A percentile compares a stretch with the other conserved stretches of the same genome.
Conservation (phyloP, 2,888 invertebrate species). For the Theodoxus fluviatilis region DNA sequence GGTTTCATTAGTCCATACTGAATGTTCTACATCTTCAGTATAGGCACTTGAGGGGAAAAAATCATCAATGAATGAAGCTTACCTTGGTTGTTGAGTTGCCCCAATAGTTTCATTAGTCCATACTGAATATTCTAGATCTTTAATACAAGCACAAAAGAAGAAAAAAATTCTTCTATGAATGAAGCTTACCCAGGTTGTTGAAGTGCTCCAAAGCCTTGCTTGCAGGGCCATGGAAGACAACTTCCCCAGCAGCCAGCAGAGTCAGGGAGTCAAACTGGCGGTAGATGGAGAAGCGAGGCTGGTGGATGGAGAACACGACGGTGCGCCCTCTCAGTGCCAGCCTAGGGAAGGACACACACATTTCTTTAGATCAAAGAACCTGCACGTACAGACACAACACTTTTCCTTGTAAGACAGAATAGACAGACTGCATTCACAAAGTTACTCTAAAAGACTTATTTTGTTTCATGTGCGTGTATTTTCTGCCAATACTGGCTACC, state of each 20-base stretch:
- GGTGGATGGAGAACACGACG: constrained; percentile 65
- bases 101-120: background rate
- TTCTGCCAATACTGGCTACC: too few relatives aligned
- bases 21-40: background rate
- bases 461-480: too few relatives aligned
- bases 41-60: background rate
- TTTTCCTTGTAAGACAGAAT: too few relatives aligned
- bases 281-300: constrained; percentile 65
- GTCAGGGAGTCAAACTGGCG: constrained; percentile 61
- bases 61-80: background rate
- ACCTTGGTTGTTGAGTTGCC: constrained; percentile 50
- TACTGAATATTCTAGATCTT: background rate
- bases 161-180: background rate
- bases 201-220: constrained; percentile 57
- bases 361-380: too few relatives aligned
- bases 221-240: constrained; percentile 60
- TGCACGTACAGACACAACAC: too few relatives aligned
- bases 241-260: constrained; percentile 57
- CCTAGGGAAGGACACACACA: too few relatives aligned
- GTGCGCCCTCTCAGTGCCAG: constrained; percentile 59
- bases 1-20: background rate
- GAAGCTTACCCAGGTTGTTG: constrained; percentile 46
- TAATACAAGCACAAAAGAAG: background rate
- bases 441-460: too few relatives aligned
- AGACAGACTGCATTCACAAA: too few relatives aligned